Base-by-base conservation (phyloP, 1,140 invertebrate species). In the Pemphigus obesinymphae region DNA sequence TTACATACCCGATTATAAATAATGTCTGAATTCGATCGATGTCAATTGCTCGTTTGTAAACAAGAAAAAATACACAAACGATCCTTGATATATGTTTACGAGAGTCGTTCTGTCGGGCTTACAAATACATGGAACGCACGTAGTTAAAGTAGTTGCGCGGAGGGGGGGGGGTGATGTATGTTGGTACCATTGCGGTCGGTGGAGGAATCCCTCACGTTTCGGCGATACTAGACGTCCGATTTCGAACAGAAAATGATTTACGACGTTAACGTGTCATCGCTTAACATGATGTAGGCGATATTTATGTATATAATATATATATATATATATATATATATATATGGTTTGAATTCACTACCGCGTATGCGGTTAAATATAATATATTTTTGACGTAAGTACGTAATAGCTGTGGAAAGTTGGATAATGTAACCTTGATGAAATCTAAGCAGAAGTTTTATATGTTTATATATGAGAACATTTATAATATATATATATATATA, bases 201-300 rank as follows among this genome's bases (percentile, higher is more conserved):
- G n/a, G 45, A 72, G 26, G 53, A 75, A 29, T 75, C 40, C 23
- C 17, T 45, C 23, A n/a, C 68, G 8, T 70, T 45, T 43, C 31
- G n/a, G 66, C 66, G 66, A 68, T 13, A 68, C 34, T 26, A 23
- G 31, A 34, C 29, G n/a, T 78, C 55, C 75, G 53, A 58, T 78
- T 53, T 26, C 31, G 23, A 40, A 58, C 23, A n/a, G 34, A 37
- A 78, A 58, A 78, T 78, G 75, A 78, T 78, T 78, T 78, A 78
- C 61, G 53, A 78, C 31, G n/a, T 34, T 40, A 37, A 15, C 53
- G n/a, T 40, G 53, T 78, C 75, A 40, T 78, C 75, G 75, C n/a
- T 50, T 75, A 75, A 75, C 45, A 53, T 53, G 45, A 53, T 75
- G 29, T 23, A 53, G 17, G 3, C 48, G 31, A 75, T n/a, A 20